Evolutionary conservation across 2,888 invertebrate species (phyloP), one percentile per base, ranked within the genome.

Genomic region (Macroteleia sp.): DNA sequence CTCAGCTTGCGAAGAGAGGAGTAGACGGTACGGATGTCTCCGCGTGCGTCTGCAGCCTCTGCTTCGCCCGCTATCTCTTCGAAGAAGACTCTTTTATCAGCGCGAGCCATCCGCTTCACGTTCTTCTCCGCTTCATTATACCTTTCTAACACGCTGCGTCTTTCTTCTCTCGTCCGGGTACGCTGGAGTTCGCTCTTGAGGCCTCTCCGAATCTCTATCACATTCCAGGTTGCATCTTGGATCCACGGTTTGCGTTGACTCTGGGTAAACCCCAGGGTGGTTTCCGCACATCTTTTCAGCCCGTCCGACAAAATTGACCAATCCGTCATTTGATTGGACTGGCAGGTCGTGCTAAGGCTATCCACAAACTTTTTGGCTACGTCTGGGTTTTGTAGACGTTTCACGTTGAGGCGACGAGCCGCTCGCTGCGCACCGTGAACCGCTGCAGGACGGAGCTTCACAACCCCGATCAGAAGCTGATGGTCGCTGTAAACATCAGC

Each of bases 231-330:
- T 22, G 25, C 44, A 39, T 59, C 67, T 0, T 39, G 56, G 12
- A 70, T 70, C 70, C 61, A 59, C 0, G 70, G 61, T 44, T 61
- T 70, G 8, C 70, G 70, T 17, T 67, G 46, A 10, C 48, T 42
- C 3, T 39, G 14, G 20, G 10, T 42, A 8, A 12, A 59, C 12
- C 50, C 57, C 32, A 69, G 5, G 1, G 22, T 59, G n/a, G 57
- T 39, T 12, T 52, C 42, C 34, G 59, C 42, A 16, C 50, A 41
- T n/a, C 25, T 25, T 25, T 25, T 25, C 25, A 25, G 25, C 6
- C 6, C 6, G 3, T 25, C 25, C 25, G 25, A 5, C 25, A 25
- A 25, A 3, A 25, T 25, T 25, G 25, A 6, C 25, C 25, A 6
- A 6, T 25, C 25, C 25, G 25, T 25, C 3, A 3, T 25, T 25